Evolutionary conservation across 2,888 invertebrate species (phyloP).

Genomic region (Muscina levida): DNA sequence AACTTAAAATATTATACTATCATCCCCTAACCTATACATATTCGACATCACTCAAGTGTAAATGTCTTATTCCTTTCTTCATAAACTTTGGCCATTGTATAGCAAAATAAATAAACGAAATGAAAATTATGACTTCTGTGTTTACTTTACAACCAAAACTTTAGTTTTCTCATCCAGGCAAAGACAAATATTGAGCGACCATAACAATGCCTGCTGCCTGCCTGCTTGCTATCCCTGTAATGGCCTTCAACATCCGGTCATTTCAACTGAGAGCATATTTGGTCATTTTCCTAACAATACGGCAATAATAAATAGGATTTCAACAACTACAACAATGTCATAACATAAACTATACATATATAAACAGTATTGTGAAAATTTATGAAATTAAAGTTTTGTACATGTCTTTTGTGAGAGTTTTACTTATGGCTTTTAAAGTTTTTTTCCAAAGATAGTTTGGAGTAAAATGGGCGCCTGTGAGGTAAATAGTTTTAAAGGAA

Average conservation of each 20-base stretch:
- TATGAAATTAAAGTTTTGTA: constrained; percentile 31
- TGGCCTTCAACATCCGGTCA: constrained; percentile 39
- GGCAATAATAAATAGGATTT: neutral
- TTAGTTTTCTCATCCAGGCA: constrained; percentile 5
- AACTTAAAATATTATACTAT: too few relatives aligned
- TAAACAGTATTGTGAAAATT: constrained; percentile 11
- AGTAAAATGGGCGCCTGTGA: constrained; percentile 18
- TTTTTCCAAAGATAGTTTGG: neutral
- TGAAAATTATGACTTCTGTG: constrained; percentile 28
- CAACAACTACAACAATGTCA: neutral
- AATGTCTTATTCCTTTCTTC: neutral
- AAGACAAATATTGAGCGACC: neutral
- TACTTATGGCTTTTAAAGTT: constrained; percentile 14
- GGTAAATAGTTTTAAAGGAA: constrained; percentile 11
- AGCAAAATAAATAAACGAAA: constrained; percentile 12
- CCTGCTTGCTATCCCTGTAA: constrained; percentile 28
- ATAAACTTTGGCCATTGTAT: neutral
- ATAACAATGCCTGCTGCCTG: constrained; percentile 3
- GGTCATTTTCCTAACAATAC: constrained; percentile 8
- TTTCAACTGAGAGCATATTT: constrained; percentile 16
- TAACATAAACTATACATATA: neutral
- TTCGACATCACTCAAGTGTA: neutral
- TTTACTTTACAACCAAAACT: constrained; percentile 23
- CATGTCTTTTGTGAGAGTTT: neutral
- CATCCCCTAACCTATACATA: too few relatives aligned